Conservation (phyloP, 2,113 vertebrate genomes). For the Neotragus pygmaeus region DNA sequence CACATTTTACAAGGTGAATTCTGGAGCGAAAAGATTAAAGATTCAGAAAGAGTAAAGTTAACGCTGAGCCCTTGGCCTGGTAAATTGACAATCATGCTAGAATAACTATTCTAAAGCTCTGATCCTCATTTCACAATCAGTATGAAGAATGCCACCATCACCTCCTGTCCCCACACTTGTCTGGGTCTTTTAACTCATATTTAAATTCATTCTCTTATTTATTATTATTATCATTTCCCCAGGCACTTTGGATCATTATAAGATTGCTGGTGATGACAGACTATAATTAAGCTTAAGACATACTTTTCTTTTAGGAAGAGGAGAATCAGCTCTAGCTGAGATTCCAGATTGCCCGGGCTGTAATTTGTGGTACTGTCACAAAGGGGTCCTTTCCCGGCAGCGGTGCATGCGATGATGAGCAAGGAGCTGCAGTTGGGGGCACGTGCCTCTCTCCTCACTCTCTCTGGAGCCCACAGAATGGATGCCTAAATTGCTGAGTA, state of each 20-base stretch:
- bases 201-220: neutral
- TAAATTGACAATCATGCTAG: neutral
- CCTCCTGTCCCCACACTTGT: neutral
- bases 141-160: constrained; percentile 25
- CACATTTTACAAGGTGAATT: constrained; percentile 32
- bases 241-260: constrained; percentile 75
- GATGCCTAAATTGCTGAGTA: constrained; percentile 62
- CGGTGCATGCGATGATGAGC: neutral
- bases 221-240: constrained; percentile 72
- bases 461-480: constrained; percentile 1
- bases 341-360: constrained; percentile 75
- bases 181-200: constrained; percentile 35
- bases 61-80: neutral
- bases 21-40: constrained; percentile 22
- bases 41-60: constrained; percentile 15
- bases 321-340: constrained; percentile 75
- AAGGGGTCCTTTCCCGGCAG: constrained; percentile 63
- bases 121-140: neutral
- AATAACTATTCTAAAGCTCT: neutral
- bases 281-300: constrained; percentile 82
- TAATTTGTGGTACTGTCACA: constrained; percentile 70
- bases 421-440: constrained; percentile 2
- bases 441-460: neutral
- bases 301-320: constrained; percentile 79
- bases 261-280: constrained; percentile 75